Base-by-base conservation (phyloP, 2,888 invertebrate species). In the Altica lythri region DNA sequence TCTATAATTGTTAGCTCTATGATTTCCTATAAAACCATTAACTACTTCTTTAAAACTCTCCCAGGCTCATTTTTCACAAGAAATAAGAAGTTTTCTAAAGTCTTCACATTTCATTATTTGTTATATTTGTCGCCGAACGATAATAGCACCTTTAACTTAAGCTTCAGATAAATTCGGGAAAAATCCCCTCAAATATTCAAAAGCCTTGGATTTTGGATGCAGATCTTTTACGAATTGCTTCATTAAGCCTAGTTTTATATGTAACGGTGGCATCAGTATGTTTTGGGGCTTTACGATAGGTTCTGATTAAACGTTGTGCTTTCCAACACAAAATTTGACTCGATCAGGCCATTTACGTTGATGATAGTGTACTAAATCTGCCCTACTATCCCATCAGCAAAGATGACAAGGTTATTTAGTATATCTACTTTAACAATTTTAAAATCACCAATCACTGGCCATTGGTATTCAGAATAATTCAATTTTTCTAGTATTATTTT, bases 341-440 rank as follows among this genome's bases (percentile, higher is more conserved):
- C 59, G 47, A 40, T 35, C 37, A 50, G 61, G 62, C 62, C 63
- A 65, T 50, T 38, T 27, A 43, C 22, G 51, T 47, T 51, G 49
- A 43, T 40, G 44, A 47, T 64, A 63, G 37, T 66, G 63, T 44
- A 50, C 19, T 30, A 48, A 17, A 50, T 60, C 55, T 17, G 53
- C 59, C 61, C 60, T 56, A 22, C 60, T 61, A 32, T 62, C 59
- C 64, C 65, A 68, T 42, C 63, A 53, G 51, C 65, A 69, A 34
- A 68, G 47, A 45, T 58, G 62, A 53, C 65, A 68, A 52, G 51
- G n/a, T n/a, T 65, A 60, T 50, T 69, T 68, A 32, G 61, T 64
- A 59, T 55, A 65, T 32, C 65, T 63, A 30, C 62, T 58, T 59
- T 68, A 29, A 70, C 50, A 62, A 71, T 66, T 55, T 72, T 71